phyloP scores from a whole-genome alignment of 2,797 vertebrate species.

The Monodelphis domestica region DNA sequence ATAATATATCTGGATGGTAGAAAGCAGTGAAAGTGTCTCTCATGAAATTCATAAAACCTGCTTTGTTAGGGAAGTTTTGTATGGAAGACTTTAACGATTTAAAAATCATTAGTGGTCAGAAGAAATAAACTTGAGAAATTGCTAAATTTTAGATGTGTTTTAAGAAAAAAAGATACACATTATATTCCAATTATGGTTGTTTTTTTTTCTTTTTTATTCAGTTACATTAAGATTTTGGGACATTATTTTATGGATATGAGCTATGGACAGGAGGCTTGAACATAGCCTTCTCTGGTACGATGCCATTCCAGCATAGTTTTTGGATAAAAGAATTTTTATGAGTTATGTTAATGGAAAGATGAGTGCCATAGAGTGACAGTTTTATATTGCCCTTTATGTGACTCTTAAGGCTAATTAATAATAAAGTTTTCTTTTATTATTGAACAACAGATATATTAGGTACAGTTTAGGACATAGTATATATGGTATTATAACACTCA shows the following conservation, averaged over 20 bases:
- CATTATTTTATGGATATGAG: constrained; percentile 1
- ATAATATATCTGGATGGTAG: neutral
- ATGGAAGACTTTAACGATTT: neutral
- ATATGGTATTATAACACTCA: neutral
- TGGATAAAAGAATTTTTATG: neutral
- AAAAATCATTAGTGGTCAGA: constrained; percentile 21
- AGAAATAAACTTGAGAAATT: neutral
- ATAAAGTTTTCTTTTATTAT: neutral
- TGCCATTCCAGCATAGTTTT: neutral
- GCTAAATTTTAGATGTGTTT: constrained; percentile 29
- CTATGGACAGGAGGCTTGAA: constrained; percentile 23
- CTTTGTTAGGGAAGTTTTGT: constrained; percentile 15
- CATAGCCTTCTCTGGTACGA: neutral
- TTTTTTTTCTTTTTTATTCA: constrained; percentile 13
- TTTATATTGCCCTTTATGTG: too few relatives aligned
- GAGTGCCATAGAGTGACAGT: neutral
- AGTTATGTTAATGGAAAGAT: neutral
- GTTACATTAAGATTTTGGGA: constrained; percentile 22
- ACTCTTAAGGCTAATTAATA: neutral
- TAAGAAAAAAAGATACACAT: constrained; percentile 30
- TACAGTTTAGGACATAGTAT: neutral
- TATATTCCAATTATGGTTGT: neutral
- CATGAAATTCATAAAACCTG: constrained; percentile 20
- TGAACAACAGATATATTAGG: neutral
- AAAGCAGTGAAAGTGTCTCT: neutral